Conservation (phyloP, 2,888 invertebrate species). For the Acanthosoma haemorrhoidale region DNA sequence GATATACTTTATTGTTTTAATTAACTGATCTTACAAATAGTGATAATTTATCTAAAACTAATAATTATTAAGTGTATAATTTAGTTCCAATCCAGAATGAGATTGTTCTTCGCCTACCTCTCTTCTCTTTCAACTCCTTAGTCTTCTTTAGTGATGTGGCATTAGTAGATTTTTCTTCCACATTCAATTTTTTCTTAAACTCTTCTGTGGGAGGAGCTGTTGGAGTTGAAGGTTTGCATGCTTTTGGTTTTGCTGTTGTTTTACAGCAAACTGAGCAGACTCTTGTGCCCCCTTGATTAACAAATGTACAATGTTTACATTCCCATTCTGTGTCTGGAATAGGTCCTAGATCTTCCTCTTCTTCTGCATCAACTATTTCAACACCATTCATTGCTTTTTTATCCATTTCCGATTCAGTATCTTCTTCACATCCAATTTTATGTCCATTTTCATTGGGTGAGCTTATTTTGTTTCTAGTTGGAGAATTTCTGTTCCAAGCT, state of each 20-base stretch:
- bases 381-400: not conserved
- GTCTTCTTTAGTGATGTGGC: not conserved
- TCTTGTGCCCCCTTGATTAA: conserved; percentile 71
- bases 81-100: conserved; percentile 68
- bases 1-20: not conserved
- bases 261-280: conserved; percentile 84
- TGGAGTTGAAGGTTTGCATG: conserved; percentile 41
- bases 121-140: conserved; percentile 43
- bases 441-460: not conserved
- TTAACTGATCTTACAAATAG: not conserved
- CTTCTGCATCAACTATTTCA: conserved; percentile 40
- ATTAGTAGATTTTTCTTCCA: not conserved
- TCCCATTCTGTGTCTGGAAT: conserved; percentile 56
- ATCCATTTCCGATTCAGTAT: not conserved
- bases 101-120: conserved; percentile 64
- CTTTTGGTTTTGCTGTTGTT: conserved; percentile 51
- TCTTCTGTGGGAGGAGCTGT: conserved; percentile 14
- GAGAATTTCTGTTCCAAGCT: conserved; percentile 14
- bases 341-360: conserved; percentile 36
- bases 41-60: not conserved
- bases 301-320: conserved; percentile 85
- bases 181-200: conserved; percentile 47
- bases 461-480: conserved; percentile 15
- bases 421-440: not conserved
- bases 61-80: conserved; percentile 45